A percentile compares a stretch with the other conserved stretches of the same genome.
phyloP scores from a whole-genome alignment of 2,113 vertebrate genomes.

The Hymenochirus boettgeri region DNA sequence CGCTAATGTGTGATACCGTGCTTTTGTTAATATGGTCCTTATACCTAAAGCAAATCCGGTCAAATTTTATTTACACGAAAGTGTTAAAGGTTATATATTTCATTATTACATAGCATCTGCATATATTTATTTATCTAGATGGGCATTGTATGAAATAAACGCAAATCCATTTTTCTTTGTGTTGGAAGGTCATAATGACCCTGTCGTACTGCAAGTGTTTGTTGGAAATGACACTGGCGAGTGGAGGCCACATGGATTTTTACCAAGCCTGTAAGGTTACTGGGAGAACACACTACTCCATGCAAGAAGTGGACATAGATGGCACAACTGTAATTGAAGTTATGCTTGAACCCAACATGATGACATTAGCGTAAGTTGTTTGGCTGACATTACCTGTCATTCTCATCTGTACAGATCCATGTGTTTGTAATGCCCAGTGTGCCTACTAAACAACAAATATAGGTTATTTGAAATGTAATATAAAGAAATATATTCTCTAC shows the following conservation, averaged over 20 bases:
- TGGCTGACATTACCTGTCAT: too few relatives aligned
- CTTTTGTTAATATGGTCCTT: too few relatives aligned
- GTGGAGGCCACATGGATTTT: slow-evolving; percentile 96
- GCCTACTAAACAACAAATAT: slow-evolving; percentile 9
- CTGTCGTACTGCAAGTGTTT: slow-evolving; percentile 89
- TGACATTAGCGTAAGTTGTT: slow-evolving; percentile 84
- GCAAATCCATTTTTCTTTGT: slow-evolving; percentile 26
- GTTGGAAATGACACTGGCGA: slow-evolving; percentile 91
- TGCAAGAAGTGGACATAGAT: slow-evolving; percentile 93
- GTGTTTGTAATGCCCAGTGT: slow-evolving; percentile 2
- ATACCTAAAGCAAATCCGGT: too few relatives aligned
- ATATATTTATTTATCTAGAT: too few relatives aligned
- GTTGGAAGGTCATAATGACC: slow-evolving; percentile 92
- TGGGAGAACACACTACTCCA: slow-evolving; percentile 92
- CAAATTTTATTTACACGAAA: too few relatives aligned
- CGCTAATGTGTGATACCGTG: too few relatives aligned
- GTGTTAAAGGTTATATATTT: too few relatives aligned
- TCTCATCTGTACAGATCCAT: background rate
- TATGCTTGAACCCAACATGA: slow-evolving; percentile 84
- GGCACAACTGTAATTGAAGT: slow-evolving; percentile 97
- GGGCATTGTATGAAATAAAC: background rate
- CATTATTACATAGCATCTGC: too few relatives aligned
- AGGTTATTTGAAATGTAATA: too few relatives aligned
- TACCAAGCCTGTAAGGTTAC: slow-evolving; percentile 96
- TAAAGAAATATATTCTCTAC: too few relatives aligned